Conservation (phyloP, 2,113 vertebrate genomes). For the Chaetorhynchus papuensis region DNA sequence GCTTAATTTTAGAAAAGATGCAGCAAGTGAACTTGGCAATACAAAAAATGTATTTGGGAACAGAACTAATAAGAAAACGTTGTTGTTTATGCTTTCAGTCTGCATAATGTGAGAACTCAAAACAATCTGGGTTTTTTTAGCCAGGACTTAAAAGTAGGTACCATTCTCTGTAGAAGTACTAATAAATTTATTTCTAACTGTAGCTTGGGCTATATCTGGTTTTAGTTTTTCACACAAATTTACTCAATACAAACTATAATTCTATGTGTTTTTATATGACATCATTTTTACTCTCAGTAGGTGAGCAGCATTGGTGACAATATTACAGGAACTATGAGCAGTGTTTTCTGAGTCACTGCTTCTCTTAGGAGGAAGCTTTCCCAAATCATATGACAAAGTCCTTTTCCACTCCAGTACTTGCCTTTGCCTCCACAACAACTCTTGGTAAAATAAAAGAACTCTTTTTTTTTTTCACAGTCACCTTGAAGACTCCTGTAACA, state of each 20-base stretch:
- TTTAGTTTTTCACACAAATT: not conserved
- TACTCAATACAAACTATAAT: not conserved
- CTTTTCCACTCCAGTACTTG: not conserved
- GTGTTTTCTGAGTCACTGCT: not conserved
- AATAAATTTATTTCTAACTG: not conserved
- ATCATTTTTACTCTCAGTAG: not conserved
- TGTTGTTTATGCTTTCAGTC: not conserved
- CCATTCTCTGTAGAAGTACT: not conserved
- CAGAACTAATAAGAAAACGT: not conserved
- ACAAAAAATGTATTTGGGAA: not conserved
- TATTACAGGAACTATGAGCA: not conserved
- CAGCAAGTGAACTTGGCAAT: not conserved
- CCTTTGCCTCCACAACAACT: not conserved
- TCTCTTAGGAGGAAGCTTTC: not conserved
- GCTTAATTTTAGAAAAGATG: not conserved
- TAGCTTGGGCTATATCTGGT: not conserved
- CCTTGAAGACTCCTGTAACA: not conserved
- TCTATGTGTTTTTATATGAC: not conserved
- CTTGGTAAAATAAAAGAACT: not conserved
- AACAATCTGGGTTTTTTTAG: not conserved
- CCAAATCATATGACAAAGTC: not conserved
- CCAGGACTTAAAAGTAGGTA: not conserved
- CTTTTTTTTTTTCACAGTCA: not conserved
- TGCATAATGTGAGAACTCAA: not conserved
- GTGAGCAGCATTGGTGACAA: not conserved